Evolutionary conservation across 1,140 invertebrate genomes (phyloP).

Genomic region (Tetramorium simillimum): DNA sequence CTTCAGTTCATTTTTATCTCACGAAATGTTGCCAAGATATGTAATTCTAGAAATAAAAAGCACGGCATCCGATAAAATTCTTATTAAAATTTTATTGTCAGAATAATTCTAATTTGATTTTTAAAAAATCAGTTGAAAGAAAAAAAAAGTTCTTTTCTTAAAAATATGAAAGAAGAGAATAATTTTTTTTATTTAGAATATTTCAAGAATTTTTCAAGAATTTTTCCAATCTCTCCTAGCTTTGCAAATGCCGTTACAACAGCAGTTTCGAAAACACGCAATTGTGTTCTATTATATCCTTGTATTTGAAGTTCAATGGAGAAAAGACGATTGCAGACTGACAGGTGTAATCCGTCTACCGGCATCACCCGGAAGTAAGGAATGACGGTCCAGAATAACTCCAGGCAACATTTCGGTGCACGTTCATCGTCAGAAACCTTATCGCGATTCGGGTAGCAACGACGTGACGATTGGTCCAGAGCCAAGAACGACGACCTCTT

Average conservation of each 20-base stretch:
- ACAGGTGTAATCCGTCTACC: conserved; percentile 67
- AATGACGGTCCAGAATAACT: conserved; percentile 80
- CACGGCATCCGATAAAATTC: neutral
- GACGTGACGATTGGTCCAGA: conserved; percentile 79
- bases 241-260: neutral
- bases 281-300: neutral
- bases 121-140: neutral
- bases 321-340: conserved; percentile 53
- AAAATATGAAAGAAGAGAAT: neutral
- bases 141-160: neutral
- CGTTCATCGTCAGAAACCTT: conserved; percentile 79
- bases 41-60: neutral
- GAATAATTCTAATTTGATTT: neutral
- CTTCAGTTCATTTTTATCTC: neutral
- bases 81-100: conserved; percentile 5
- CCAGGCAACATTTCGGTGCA: conserved; percentile 75
- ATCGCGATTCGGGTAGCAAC: conserved; percentile 78
- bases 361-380: conserved; percentile 74
- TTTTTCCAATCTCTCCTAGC: neutral
- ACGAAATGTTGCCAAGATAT: neutral
- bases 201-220: neutral
- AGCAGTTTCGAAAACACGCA: neutral
- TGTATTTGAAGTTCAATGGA: conserved; percentile 15
- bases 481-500: conserved; percentile 79
- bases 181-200: neutral